A percentile compares a stretch with the other conserved stretches of the same genome.
phyloP scores from a whole-genome alignment of 2,888 invertebrate species.

The Phytoseiulus persimilis region DNA sequence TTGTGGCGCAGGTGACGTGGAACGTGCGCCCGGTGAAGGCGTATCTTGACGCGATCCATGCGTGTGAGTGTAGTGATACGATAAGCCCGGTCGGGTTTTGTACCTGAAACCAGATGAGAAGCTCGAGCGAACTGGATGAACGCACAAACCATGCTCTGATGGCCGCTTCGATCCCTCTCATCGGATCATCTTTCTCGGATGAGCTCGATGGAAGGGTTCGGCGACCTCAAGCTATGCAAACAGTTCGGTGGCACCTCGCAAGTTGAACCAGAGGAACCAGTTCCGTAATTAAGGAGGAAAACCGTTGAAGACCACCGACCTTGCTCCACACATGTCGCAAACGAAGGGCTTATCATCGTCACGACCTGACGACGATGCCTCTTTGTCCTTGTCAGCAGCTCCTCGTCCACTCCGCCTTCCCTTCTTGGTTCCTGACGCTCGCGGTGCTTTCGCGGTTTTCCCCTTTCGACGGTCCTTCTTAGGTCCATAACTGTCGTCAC shows the following conservation, averaged over 20 bases:
- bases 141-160: no score
- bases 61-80: slow-evolving; percentile 71
- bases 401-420: slow-evolving; percentile 26
- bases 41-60: slow-evolving; percentile 44
- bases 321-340: slow-evolving; percentile 52
- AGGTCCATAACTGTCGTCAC: slow-evolving; percentile 35
- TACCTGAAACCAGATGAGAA: slow-evolving; percentile 57
- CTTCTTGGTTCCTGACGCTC: not conserved
- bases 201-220: no score
- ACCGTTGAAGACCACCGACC: no score
- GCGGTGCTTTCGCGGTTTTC: slow-evolving; percentile 18
- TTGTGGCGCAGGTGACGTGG: slow-evolving; percentile 43
- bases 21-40: slow-evolving; percentile 43
- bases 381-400: slow-evolving; percentile 7
- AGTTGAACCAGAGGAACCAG: no score
- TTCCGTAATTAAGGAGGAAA: no score
- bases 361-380: not conserved
- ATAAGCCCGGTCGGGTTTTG: slow-evolving; percentile 89
- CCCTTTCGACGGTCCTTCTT: not conserved
- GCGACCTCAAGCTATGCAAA: no score
- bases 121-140: no score
- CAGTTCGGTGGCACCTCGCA: no score
- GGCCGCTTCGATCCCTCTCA: no score
- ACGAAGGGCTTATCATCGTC: slow-evolving; percentile 50
- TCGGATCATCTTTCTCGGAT: no score